Base-by-base conservation (phyloP, 2,113 vertebrate genomes). In the Piaya cayana region DNA sequence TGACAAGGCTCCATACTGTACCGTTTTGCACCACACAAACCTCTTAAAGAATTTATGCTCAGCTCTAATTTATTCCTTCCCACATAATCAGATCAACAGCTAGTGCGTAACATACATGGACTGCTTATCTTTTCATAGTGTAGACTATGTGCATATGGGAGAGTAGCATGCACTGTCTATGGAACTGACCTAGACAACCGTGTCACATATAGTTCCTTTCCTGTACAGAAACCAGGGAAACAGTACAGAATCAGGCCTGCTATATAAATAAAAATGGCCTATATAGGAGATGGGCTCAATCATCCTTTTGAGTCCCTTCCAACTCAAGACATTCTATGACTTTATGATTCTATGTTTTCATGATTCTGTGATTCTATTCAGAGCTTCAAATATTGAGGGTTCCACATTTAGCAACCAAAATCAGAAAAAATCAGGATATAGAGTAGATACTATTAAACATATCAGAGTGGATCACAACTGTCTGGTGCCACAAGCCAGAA, bases 151-250 rank as follows among this genome's bases (percentile, higher is more conserved):
- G 42, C 32, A 17, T 0, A 2, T 52, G 39, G 68, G 42, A 83
- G 9, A 53, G 18, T 1, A 43, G 5, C 0, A 0, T 47, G 52
- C 5, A 11, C 59, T 53, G 39, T 8, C 62, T 16, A 15, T 32
- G 20, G 39, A 68, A 20, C 32, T 50, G 37, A 15, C 16, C 34
- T 20, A 18, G 36, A 23, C 67, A 64, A 8, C 29, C 4, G 26
- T 76, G 49, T 15, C 50, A 22, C 50, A 83, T 81, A 23, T 25
- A 43, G 15, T 17, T 69, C 22, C 85, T 43, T 65, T n/a, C 55
- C 45, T 47, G 45, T 47, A 47, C 45, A 47, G 45, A 47, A 47
- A 47, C 45, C 45, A 47, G 45, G 50, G 23, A 77, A 32, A 27
- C 2, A 3, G 37, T 27, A 74, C 12, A 74, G 34, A 67, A 42